Conservation (phyloP, 1,140 invertebrate genomes). For the Drosophila nigrodunni region DNA sequence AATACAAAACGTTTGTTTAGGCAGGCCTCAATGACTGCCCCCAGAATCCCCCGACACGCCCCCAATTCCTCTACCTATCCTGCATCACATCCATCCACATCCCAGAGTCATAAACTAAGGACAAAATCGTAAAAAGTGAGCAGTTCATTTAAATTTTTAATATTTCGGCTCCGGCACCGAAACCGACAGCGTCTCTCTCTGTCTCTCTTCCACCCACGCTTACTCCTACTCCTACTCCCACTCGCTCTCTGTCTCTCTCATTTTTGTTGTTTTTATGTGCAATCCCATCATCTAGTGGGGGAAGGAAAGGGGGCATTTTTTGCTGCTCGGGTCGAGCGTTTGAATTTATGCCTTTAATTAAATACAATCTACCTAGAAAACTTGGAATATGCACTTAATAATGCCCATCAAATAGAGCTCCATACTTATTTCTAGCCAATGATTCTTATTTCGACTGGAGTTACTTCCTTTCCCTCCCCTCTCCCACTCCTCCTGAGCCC, state of each 20-base stretch:
- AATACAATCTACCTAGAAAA: slow-evolving; percentile 67
- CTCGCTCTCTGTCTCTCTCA: too few relatives aligned
- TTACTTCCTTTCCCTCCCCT: slow-evolving; percentile 13
- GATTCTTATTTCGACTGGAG: slow-evolving; percentile 28
- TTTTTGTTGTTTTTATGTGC: too few relatives aligned
- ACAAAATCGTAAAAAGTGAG: slow-evolving; percentile 82
- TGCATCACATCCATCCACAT: slow-evolving; percentile 33
- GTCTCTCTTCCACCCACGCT: slow-evolving; percentile 42
- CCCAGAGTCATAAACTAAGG: slow-evolving; percentile 73
- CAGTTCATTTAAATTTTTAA: slow-evolving; percentile 83
- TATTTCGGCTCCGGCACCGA: slow-evolving; percentile 66
- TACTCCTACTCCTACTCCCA: background rate
- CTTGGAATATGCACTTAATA: slow-evolving; percentile 67
- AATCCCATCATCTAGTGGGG: background rate
- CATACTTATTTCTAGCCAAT: slow-evolving; percentile 57
- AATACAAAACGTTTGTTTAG: slow-evolving; percentile 82
- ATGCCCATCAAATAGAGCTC: slow-evolving; percentile 77
- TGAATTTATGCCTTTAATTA: slow-evolving; percentile 83
- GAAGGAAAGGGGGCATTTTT: background rate
- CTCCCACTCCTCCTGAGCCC: background rate
- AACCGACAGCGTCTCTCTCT: slow-evolving; percentile 47
- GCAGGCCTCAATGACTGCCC: slow-evolving; percentile 52
- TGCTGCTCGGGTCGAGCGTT: slow-evolving; percentile 37
- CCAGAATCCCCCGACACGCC: background rate
- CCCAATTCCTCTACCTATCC: background rate